Evolutionary conservation across 2,888 invertebrate genomes (phyloP), one percentile per base, ranked within the genome.

Genomic region (Epinotia demarniana): DNA sequence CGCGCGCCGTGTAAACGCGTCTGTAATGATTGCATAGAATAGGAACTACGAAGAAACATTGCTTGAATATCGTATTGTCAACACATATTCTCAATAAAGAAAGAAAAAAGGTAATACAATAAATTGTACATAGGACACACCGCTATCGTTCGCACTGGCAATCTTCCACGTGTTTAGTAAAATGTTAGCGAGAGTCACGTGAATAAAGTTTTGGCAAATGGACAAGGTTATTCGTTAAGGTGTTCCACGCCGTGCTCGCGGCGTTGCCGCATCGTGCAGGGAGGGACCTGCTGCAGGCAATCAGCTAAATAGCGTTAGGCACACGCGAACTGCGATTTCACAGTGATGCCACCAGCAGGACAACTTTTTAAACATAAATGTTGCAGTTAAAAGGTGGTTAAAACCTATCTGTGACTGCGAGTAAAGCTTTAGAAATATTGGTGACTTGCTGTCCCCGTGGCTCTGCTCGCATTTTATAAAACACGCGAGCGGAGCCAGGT

Each of bases 271-370:
- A 46, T n/a, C 13, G 18, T 46, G 19, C 27, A 6, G 8, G 53
- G 27, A 27, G 43, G 33, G 23, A 13, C 57, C n/a, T 69, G 19
- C 55, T 67, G 63, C 23, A 58, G 46, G 57, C 33, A 72, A 67
- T 62, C 71, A 60, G 72, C 67, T 66, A 43, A 66, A 72, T 79
- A 79, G 80, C 78, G 78, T 81, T 80, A 80, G 70, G 77, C 71
- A 77, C 83, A 82, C 82, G 83, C 82, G 79, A 83, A 73, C 78
- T 13, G 64, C 60, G n/a, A 53, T 39, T 60, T 16, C 27, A 11
- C 13, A 55, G 39, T 27, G 12, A 23, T 39, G 6, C 27, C 6
- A 23, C 19, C 75, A 66, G 70, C 23, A 75, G 58, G 43, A 11
- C 58, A 11, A 33, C 33, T 39, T n/a, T 61, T n/a, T 18, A 12